These are phyloP conservation scores for Drosophila engyochracea DNA, from an alignment of 2,888 invertebrate species.

Conservation along the genomic window DNA sequence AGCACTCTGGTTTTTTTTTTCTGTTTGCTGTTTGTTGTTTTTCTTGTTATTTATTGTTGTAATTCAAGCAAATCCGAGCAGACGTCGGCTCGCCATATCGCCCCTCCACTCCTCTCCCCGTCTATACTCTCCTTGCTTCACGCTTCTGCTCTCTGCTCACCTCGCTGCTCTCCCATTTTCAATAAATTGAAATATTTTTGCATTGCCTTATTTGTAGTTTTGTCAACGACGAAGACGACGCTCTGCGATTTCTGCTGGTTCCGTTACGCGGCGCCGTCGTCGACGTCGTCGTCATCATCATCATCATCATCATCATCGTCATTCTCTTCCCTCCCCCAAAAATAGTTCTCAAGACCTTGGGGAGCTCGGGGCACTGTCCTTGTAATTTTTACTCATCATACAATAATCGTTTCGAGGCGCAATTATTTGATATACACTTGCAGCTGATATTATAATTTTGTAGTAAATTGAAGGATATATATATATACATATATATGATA, in stretches of 20 bases:
- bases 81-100: slow-evolving; percentile 69
- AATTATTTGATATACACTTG: slow-evolving; percentile 7
- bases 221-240: slow-evolving; percentile 48
- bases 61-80: slow-evolving; percentile 76
- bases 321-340: slow-evolving; percentile 57
- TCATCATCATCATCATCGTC: slow-evolving; percentile 19
- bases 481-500: background rate
- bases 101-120: slow-evolving; percentile 5
- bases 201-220: slow-evolving; percentile 79
- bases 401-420: slow-evolving; percentile 34
- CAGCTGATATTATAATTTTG: background rate
- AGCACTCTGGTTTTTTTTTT: slow-evolving; percentile 12
- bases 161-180: slow-evolving; percentile 57
- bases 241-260: slow-evolving; percentile 57
- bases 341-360: slow-evolving; percentile 70
- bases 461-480: background rate
- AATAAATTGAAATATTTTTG: slow-evolving; percentile 71
- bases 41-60: slow-evolving; percentile 63
- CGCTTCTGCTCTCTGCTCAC: background rate
- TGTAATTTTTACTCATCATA: slow-evolving; percentile 62
- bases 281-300: slow-evolving; percentile 18
- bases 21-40: slow-evolving; percentile 43
- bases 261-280: slow-evolving; percentile 47
- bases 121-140: background rate
- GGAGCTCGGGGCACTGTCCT: slow-evolving; percentile 44